Evolutionary conservation across 1,140 invertebrate genomes (phyloP).

Genomic region (Drosophila novamexicana): DNA sequence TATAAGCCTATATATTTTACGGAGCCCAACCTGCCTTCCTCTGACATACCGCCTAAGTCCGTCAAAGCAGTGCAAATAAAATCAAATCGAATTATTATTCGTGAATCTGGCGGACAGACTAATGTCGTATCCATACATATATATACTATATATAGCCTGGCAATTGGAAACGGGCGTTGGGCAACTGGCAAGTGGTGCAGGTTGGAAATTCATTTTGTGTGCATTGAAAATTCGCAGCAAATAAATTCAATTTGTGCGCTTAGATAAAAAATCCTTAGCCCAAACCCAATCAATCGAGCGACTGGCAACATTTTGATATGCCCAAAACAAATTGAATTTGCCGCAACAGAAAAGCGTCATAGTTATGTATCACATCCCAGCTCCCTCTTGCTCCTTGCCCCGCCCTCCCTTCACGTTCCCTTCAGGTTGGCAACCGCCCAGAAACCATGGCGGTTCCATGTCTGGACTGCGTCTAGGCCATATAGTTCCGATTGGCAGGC

Average conservation of each 20-base stretch:
- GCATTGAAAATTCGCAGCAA: constrained; percentile 73
- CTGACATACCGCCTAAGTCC: constrained; percentile 55
- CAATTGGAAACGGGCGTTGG: not conserved
- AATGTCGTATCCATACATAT: constrained; percentile 27
- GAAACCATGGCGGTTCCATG: constrained; percentile 39
- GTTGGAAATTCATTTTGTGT: constrained; percentile 58
- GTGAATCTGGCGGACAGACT: constrained; percentile 41
- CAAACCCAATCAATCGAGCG: constrained; percentile 47
- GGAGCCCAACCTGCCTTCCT: not conserved
- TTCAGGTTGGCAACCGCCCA: not conserved
- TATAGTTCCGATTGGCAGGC: constrained; percentile 7
- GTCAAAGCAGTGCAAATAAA: constrained; percentile 81
- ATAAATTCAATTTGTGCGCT: constrained; percentile 79
- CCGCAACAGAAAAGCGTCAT: constrained; percentile 50
- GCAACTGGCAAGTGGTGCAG: constrained; percentile 29
- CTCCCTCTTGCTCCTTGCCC: not conserved
- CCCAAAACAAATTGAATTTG: constrained; percentile 79
- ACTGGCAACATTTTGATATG: constrained; percentile 78
- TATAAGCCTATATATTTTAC: constrained; percentile 31
- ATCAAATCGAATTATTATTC: constrained; percentile 79
- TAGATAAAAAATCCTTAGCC: constrained; percentile 49
- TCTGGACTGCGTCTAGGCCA: constrained; percentile 49
- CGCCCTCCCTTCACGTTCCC: not conserved
- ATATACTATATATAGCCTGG: not conserved
- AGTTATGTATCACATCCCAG: constrained; percentile 19